These are phyloP conservation scores for Anas flavirostris DNA, from an alignment of 2,797 vertebrate genomes.

Conservation along the genomic window DNA sequence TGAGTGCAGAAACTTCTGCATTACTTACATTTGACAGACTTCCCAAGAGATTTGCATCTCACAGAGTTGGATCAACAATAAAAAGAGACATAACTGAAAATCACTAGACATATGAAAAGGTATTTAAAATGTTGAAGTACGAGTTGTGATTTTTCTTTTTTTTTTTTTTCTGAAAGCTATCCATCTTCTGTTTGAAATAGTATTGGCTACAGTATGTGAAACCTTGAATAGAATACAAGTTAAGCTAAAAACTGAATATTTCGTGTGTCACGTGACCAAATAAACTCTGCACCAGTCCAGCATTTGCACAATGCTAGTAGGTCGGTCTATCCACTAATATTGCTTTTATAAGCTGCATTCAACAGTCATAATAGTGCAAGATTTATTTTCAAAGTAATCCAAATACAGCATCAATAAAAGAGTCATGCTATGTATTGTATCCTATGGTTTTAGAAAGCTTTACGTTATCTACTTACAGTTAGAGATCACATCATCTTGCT, in stretches of 20 bases:
- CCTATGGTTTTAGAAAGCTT: too few relatives aligned
- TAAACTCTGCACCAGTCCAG: not conserved
- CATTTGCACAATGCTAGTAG: too few relatives aligned
- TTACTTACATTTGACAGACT: not conserved
- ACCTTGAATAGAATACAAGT: not conserved
- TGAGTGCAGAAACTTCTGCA: not conserved
- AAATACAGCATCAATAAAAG: too few relatives aligned
- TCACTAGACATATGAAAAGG: not conserved
- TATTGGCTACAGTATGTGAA: not conserved
- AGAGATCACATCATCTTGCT: too few relatives aligned
- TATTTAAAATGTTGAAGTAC: not conserved
- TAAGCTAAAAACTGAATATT: not conserved
- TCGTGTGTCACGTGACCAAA: accelerated
- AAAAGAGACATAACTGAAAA: not conserved
- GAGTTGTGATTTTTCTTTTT: not conserved
- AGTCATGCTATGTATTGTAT: too few relatives aligned
- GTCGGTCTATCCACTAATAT: too few relatives aligned
- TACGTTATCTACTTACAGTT: too few relatives aligned
- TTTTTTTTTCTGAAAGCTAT: not conserved
- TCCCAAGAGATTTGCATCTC: not conserved
- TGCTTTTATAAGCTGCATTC: too few relatives aligned
- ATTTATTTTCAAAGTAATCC: too few relatives aligned
- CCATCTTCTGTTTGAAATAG: not conserved
- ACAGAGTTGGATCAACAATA: not conserved
- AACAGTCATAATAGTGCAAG: too few relatives aligned